These are phyloP conservation scores for Poecile atricapillus DNA, from an alignment of 2,113 vertebrate genomes.

Conservation along the genomic window DNA sequence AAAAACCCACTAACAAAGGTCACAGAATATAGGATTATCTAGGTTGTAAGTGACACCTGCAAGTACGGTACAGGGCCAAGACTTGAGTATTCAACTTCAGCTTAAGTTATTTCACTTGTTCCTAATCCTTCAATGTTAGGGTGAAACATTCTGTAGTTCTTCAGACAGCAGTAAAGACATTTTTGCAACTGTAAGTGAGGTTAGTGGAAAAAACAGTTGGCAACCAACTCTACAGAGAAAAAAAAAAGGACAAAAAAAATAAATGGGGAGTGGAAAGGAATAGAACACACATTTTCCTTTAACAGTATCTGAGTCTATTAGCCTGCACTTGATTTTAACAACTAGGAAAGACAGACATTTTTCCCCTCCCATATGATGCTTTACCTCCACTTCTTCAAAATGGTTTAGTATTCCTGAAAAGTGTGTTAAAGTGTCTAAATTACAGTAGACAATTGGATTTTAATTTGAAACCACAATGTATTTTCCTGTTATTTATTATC, in stretches of 20 bases:
- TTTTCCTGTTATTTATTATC: not conserved
- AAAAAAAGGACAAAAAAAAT: not conserved
- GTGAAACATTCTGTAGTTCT: not conserved
- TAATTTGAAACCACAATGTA: not conserved
- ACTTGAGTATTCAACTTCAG: not conserved
- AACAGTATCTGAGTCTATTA: not conserved
- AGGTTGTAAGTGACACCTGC: not conserved
- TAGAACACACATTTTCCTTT: not conserved
- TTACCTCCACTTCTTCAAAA: not conserved
- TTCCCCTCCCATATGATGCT: rapidly evolving
- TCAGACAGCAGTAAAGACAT: not conserved
- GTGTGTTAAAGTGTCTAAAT: not conserved
- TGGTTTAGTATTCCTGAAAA: not conserved
- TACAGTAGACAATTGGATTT: not conserved
- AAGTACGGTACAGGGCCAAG: not conserved
- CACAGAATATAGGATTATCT: not conserved
- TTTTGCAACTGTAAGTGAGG: not conserved
- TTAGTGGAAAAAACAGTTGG: not conserved
- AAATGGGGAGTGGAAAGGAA: not conserved
- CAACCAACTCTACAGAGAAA: not conserved
- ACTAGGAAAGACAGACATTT: not conserved
- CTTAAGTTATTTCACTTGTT: not conserved
- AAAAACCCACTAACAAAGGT: not conserved
- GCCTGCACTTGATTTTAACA: not conserved
- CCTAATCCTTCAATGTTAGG: not conserved